Conservation (phyloP, 2,113 vertebrate genomes). For the Laticauda laticaudata region DNA sequence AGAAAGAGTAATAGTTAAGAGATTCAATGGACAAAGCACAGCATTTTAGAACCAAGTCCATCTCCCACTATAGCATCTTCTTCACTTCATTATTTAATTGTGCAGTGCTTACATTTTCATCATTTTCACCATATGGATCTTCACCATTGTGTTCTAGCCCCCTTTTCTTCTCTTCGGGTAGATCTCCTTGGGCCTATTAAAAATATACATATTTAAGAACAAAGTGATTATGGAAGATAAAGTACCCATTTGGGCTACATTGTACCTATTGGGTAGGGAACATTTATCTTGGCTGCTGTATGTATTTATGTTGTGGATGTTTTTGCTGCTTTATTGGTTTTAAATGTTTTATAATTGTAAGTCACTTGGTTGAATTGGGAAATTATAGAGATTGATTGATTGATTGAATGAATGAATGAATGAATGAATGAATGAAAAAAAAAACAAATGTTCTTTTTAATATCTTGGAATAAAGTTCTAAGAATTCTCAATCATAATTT, state of each 20-base stretch:
- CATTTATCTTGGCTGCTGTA: not conserved
- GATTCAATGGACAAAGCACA: not conserved
- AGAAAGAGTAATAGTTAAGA: not conserved
- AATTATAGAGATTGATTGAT: not conserved
- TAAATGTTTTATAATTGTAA: no score
- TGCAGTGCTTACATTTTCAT: constrained; percentile 77
- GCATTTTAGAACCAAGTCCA: not conserved
- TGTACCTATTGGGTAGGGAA: not conserved
- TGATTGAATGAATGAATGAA: no score
- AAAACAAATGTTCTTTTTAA: not conserved
- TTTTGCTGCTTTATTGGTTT: no score
- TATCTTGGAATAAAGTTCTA: not conserved
- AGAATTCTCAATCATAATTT: not conserved
- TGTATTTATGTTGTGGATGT: no score
- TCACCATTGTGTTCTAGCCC: constrained; percentile 79
- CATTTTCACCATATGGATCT: constrained; percentile 86
- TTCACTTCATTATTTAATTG: not conserved
- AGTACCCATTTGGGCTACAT: not conserved
- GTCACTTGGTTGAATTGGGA: no score
- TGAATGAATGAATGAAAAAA: no score
- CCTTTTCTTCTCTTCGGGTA: constrained; percentile 81
- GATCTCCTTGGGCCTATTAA: constrained; percentile 86
- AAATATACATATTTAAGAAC: constrained; percentile 20
- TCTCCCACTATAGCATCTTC: not conserved
- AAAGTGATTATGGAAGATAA: not conserved